Conservation (phyloP, 2,113 vertebrate genomes). For the Eupsittula cactorum region DNA sequence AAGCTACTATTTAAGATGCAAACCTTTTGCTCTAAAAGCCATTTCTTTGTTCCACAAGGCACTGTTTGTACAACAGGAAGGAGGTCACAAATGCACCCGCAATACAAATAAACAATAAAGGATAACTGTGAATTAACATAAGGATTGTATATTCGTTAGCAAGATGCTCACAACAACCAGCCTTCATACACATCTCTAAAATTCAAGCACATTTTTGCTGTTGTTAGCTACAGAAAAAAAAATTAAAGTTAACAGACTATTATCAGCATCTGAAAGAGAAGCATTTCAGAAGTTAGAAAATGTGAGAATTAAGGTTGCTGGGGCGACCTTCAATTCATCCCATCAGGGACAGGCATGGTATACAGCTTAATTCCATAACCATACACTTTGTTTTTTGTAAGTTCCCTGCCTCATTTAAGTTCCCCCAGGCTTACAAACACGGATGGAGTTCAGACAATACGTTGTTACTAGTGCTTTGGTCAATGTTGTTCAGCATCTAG, state of each 20-base stretch:
- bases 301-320: conserved; percentile 6
- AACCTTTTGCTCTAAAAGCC: not conserved
- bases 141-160: not conserved
- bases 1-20: not conserved
- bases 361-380: not conserved
- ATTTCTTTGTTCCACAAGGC: not conserved
- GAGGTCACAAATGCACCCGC: not conserved
- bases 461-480: not conserved
- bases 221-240: not conserved
- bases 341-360: not conserved
- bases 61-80: not conserved
- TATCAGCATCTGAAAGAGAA: conserved; percentile 24
- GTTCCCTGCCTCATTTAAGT: not conserved
- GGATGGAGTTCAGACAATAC: not conserved
- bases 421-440: not conserved
- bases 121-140: not conserved
- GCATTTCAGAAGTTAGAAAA: conserved; percentile 12
- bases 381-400: not conserved
- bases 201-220: not conserved
- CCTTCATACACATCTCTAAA: not conserved
- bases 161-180: not conserved
- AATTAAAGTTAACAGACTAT: not conserved
- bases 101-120: not conserved
- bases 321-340: conserved; percentile 9
- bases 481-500: not conserved